Evolutionary conservation across 1,140 invertebrate species (phyloP).

Genomic region (Musca vetustissima): DNA sequence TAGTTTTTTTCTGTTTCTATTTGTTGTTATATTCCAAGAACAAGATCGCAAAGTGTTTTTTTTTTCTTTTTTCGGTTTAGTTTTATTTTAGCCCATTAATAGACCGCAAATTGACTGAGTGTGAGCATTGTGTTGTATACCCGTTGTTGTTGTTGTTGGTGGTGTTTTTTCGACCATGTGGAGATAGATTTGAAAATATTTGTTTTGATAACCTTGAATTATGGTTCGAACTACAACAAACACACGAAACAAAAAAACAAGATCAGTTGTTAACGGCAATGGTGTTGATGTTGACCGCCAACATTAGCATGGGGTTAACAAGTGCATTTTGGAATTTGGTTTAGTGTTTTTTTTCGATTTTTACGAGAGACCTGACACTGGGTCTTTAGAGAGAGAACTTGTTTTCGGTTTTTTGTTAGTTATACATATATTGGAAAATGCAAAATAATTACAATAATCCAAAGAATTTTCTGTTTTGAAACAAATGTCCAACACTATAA

Average conservation of each 20-base stretch:
- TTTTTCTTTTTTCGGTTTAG: too few relatives aligned
- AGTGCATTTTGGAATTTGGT: too few relatives aligned
- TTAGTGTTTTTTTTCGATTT: too few relatives aligned
- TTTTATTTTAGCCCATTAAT: too few relatives aligned
- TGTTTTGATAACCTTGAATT: conserved; percentile 16
- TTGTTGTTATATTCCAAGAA: neutral
- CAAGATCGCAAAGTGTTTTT: too few relatives aligned
- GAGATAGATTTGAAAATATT: too few relatives aligned
- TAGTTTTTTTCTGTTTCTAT: neutral
- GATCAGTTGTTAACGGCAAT: neutral
- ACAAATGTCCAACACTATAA: conserved; percentile 29
- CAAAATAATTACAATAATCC: conserved; percentile 20
- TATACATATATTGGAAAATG: neutral
- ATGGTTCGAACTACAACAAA: neutral
- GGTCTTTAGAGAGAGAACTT: neutral
- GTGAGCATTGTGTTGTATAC: neutral
- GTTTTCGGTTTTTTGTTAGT: neutral
- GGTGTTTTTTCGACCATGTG: neutral
- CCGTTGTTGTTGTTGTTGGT: neutral
- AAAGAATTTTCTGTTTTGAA: conserved; percentile 25
- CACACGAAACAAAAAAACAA: neutral
- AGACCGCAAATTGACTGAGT: too few relatives aligned
- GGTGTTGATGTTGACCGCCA: neutral
- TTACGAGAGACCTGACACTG: too few relatives aligned
- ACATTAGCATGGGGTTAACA: too few relatives aligned